Conservation (phyloP, 2,113 vertebrate genomes). For the Nothocercus nigrocapillus region DNA sequence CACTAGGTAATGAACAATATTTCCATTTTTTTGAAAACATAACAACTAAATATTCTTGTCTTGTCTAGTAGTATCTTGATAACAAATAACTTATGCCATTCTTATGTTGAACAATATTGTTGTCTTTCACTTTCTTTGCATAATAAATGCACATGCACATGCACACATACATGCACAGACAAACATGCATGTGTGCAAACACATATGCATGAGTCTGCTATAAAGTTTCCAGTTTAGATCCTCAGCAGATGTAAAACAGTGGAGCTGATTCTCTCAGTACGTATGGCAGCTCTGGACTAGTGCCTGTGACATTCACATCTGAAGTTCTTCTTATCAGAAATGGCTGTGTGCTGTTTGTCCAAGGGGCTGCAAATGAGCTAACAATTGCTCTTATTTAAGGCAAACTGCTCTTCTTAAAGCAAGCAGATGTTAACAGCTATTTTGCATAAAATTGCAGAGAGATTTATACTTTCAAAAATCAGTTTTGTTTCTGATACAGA, state of each 20-base stretch:
- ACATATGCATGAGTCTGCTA: neutral
- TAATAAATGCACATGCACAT: neutral
- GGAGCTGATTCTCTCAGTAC: neutral
- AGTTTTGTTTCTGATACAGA: neutral
- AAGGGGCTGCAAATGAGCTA: neutral
- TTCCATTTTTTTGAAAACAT: neutral
- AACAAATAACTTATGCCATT: neutral
- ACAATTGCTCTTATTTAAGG: neutral
- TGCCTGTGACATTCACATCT: neutral
- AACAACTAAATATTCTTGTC: neutral
- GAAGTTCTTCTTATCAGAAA: neutral
- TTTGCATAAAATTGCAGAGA: slow-evolving; percentile 45
- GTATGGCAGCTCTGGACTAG: neutral
- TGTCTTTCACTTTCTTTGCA: neutral
- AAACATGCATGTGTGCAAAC: neutral
- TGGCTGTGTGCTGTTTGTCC: neutral
- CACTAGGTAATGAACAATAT: neutral
- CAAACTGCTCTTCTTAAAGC: neutral
- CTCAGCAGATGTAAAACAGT: neutral
- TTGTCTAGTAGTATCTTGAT: neutral
- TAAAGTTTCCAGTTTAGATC: neutral
- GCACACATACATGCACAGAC: neutral
- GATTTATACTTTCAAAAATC: slow-evolving; percentile 14
- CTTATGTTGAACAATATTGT: neutral
- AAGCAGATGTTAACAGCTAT: neutral